phyloP scores from a whole-genome alignment of 2,797 vertebrate species.

The Muscicapa striata region DNA sequence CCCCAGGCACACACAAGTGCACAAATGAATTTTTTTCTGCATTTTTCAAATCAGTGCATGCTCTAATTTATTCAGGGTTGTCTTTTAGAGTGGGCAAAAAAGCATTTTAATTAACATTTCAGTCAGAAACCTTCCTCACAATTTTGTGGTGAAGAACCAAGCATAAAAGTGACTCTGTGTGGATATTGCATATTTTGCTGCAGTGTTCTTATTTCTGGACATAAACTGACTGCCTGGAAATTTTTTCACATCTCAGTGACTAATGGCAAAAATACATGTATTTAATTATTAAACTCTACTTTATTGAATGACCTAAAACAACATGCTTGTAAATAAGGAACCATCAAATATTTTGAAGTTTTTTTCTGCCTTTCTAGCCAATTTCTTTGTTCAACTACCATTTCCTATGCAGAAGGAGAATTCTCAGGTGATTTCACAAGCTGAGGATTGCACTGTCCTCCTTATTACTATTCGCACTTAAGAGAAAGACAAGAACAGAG shows the following conservation, averaged over 20 bases:
- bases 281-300: not conserved
- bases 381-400: not conserved
- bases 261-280: not conserved
- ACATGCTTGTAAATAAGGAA: not conserved
- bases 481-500: not conserved
- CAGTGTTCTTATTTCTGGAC: not conserved
- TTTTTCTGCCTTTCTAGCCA: not conserved
- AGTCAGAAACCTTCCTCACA: not conserved
- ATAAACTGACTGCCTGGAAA: not conserved
- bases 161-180: not conserved
- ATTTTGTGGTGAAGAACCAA: not conserved
- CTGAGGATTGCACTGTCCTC: not conserved
- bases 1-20: not conserved
- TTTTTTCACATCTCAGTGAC: not conserved
- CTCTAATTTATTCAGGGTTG: not conserved
- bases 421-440: not conserved
- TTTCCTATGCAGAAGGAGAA: not conserved
- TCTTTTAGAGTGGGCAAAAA: not conserved
- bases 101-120: not conserved
- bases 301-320: not conserved
- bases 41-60: not conserved
- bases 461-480: not conserved
- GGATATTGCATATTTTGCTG: not conserved
- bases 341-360: fast-evolving
- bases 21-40: not conserved